Conservation (phyloP, 2,113 vertebrate species). For the Pelobates fuscus region DNA sequence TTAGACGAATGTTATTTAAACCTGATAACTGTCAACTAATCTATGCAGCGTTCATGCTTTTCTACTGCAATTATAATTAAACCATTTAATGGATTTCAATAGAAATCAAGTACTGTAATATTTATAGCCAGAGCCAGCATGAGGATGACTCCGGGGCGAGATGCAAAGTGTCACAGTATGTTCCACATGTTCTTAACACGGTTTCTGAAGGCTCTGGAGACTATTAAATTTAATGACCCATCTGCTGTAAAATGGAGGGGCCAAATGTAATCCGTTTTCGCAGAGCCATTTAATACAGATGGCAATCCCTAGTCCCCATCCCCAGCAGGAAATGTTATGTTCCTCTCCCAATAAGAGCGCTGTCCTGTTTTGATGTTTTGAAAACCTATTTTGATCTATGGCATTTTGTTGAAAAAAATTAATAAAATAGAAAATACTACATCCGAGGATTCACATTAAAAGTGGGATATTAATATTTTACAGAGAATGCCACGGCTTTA, state of each 20-base stretch:
- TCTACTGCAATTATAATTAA: constrained; percentile 63
- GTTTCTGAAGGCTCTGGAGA: constrained; percentile 81
- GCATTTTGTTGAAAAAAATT: constrained; percentile 54
- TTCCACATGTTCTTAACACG: constrained; percentile 80
- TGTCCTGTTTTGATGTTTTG: constrained; percentile 62
- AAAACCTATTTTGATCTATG: constrained; percentile 66
- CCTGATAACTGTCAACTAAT: background rate
- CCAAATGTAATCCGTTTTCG: constrained; percentile 74
- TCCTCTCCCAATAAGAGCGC: constrained; percentile 55
- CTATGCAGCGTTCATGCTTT: background rate
- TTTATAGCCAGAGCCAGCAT: constrained; percentile 76
- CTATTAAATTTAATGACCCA: constrained; percentile 91
- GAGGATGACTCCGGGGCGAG: constrained; percentile 72
- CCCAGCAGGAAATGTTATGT: constrained; percentile 67
- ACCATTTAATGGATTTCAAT: constrained; percentile 68
- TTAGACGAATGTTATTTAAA: background rate
- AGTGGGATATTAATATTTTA: constrained; percentile 57
- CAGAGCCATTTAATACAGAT: constrained; percentile 75
- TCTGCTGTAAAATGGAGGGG: constrained; percentile 79
- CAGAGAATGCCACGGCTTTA: constrained; percentile 55
- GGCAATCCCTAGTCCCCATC: constrained; percentile 65
- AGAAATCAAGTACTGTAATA: constrained; percentile 76
- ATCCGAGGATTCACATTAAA: constrained; percentile 44
- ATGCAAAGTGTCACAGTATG: constrained; percentile 80
- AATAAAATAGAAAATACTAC: constrained; percentile 62